Base-by-base conservation (phyloP, 1,140 invertebrate species). In the Drosophila nikananu region DNA sequence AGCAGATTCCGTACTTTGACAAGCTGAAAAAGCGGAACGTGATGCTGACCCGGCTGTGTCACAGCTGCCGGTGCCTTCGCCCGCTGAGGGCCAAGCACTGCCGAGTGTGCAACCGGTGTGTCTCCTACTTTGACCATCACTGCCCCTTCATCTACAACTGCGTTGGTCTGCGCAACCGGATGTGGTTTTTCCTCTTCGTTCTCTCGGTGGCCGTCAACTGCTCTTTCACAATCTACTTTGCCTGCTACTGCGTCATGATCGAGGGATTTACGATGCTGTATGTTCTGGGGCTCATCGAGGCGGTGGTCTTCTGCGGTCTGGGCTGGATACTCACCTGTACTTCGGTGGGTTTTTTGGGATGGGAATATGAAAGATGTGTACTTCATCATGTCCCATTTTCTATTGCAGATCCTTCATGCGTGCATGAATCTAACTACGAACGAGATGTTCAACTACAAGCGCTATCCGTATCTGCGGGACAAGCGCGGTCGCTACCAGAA, bases 141-240 rank as follows among this genome's bases (percentile, higher is more conserved):
- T 99, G 98, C 92, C 97, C 97, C 0, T 99, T 98, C 87, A 98
- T 99, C 77, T 97, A 98, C 92, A 98, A 98, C 91, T 99, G 98
- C 93, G 97, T 99, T 12, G 97, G 97, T 4, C 93, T 97, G 21
- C 95, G 95, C 46, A 98, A 98, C 91, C 94, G 97, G 89, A 97
- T 97, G 94, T 98, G 97, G 97, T 98, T 98, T 93, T 97, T 98
- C 92, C 93, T 97, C 48, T 98, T 98, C 92, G 97, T 98, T 0
- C 95, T 97, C 93, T 96, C 96, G 81, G 95, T 98, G 32, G 97
- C 97, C 2, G 96, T 98, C 60, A 97, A 98, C 92, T 97, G 97
- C 92, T 96, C 96, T 0, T 96, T 97, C 67, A 97, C 97, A 0
- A 96, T 98, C 71, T 98, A 97, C 92, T 97, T 98, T 92, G 97